Evolutionary conservation across 2,113 vertebrate genomes (phyloP).

Genomic region (Phodopus roborovskii): DNA sequence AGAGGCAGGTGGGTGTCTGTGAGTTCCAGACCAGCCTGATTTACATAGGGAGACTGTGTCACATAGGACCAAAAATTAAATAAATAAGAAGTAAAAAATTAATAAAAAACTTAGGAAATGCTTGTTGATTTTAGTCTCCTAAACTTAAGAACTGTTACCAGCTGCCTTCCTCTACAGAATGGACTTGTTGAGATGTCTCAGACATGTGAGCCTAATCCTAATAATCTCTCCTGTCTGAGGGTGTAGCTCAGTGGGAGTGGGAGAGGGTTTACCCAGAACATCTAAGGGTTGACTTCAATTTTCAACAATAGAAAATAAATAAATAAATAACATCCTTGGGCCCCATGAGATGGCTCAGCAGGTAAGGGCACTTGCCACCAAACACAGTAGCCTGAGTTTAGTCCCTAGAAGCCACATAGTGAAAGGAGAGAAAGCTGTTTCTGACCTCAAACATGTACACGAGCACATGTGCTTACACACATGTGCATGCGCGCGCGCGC

Average conservation of each 20-base stretch:
- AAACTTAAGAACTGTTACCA: not conserved
- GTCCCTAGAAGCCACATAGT: too few species aligned
- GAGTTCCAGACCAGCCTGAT: not conserved
- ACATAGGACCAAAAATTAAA: not conserved
- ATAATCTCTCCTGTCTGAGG: not conserved
- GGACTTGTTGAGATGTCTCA: not conserved
- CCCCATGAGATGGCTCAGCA: not conserved
- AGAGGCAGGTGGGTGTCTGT: not conserved
- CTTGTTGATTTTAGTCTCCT: not conserved
- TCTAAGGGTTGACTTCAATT: not conserved
- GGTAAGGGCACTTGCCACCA: not conserved
- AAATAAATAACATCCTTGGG: not conserved
- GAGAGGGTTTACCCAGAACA: too few species aligned
- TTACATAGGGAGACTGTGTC: not conserved
- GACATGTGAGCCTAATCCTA: not conserved
- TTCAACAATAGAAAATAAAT: not conserved
- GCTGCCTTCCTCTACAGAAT: not conserved
- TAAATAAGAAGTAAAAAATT: not conserved
- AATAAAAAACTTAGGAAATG: not conserved
- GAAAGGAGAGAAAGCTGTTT: not conserved
- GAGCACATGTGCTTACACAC: too few species aligned
- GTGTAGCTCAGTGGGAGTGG: not conserved
- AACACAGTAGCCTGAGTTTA: not conserved
- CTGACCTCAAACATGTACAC: not conserved
- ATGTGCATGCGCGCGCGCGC: too few species aligned